These are phyloP conservation scores for Alviniconcha strummeri DNA, from an alignment of 2,888 invertebrate species.

Conservation along the genomic window DNA sequence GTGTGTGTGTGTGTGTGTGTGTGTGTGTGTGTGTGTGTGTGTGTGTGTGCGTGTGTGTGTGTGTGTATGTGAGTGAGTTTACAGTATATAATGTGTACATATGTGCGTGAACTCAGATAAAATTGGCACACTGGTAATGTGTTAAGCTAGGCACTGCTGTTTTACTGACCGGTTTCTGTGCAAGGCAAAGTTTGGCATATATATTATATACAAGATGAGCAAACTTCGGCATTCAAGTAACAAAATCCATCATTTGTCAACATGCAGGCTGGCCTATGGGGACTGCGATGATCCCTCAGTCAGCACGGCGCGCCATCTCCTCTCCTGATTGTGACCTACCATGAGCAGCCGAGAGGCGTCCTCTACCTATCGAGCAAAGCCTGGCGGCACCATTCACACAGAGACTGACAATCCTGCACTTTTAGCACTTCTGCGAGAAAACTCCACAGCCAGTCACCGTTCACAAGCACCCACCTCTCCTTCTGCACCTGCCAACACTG, in stretches of 20 bases:
- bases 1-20: no score
- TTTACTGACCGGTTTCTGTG: no score
- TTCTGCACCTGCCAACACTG: neutral
- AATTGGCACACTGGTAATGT: no score
- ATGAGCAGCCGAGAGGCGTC: conserved; percentile 17
- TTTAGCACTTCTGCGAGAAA: conserved; percentile 35
- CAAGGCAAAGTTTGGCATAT: no score
- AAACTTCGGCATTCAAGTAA: no score
- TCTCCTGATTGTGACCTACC: conserved; percentile 20
- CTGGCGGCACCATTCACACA: conserved; percentile 38
- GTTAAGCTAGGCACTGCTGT: no score
- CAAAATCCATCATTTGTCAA: neutral
- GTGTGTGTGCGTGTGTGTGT: conserved; percentile 1
- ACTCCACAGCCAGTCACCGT: conserved; percentile 19
- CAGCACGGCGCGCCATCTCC: neutral
- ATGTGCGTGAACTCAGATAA: no score
- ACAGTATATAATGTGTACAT: no score
- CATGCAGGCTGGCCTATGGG: conserved; percentile 1
- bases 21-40: neutral
- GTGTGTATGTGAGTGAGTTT: neutral
- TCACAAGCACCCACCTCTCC: neutral
- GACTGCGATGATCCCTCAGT: neutral
- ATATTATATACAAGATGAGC: no score
- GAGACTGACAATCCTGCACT: conserved; percentile 41
- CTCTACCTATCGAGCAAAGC: neutral